These are phyloP conservation scores for Apeltes quadracus DNA, from an alignment of 2,113 vertebrate species.

Conservation along the genomic window DNA sequence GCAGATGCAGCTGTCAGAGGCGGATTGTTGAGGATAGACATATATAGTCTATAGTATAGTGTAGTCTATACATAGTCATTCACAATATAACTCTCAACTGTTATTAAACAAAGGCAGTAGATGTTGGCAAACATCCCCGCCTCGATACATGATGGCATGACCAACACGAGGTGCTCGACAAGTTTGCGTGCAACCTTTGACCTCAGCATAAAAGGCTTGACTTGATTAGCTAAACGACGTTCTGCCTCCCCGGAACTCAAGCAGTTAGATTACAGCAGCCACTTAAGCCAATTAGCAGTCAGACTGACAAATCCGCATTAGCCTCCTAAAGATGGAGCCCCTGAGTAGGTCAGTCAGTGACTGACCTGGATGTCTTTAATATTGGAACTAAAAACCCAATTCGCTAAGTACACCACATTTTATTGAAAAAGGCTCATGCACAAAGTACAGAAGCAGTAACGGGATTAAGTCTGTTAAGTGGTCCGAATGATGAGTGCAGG, in stretches of 20 bases:
- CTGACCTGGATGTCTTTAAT: not conserved
- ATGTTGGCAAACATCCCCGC: not conserved
- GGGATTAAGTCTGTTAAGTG: conserved; percentile 8
- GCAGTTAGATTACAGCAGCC: conserved; percentile 56
- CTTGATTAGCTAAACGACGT: not conserved
- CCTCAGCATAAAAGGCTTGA: conserved; percentile 45
- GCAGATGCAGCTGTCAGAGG: conserved; percentile 20
- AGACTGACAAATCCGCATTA: conserved; percentile 73
- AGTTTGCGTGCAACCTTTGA: conserved; percentile 40
- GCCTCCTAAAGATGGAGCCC: conserved; percentile 54
- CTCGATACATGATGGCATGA: not conserved
- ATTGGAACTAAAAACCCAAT: not conserved
- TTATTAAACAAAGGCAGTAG: not conserved
- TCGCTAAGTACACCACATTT: not conserved
- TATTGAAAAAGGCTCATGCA: not conserved
- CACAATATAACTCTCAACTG: not conserved
- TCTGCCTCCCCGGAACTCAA: conserved; percentile 16
- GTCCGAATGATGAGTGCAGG: conserved; percentile 22
- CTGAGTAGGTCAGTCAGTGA: conserved; percentile 38
- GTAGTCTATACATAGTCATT: too few relatives aligned
- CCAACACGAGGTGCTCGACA: not conserved
- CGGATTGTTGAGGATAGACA: not conserved
- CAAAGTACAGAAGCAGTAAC: conserved; percentile 18
- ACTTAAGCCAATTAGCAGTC: conserved; percentile 74
- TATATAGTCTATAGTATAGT: too few relatives aligned